These are phyloP conservation scores for Zosterops japonicus DNA, from an alignment of 2,113 vertebrate genomes.

Conservation along the genomic window DNA sequence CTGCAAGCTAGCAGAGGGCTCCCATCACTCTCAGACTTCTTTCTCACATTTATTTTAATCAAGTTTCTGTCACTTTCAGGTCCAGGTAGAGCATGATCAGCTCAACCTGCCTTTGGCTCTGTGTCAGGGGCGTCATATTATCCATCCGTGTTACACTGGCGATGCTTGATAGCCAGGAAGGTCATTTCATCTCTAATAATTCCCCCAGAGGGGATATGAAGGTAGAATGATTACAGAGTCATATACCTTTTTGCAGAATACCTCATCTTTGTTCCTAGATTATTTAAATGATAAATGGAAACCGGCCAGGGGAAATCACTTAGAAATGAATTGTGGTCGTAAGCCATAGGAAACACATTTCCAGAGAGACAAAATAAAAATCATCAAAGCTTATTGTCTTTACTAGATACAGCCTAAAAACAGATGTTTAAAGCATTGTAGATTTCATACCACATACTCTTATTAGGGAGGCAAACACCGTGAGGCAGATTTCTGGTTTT, in stretches of 20 bases:
- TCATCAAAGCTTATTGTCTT: slow-evolving; percentile 11
- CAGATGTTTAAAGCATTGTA: not conserved
- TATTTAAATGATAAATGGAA: slow-evolving; percentile 69
- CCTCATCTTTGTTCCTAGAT: slow-evolving; percentile 59
- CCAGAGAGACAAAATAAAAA: slow-evolving; percentile 62
- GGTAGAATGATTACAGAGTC: slow-evolving; percentile 54
- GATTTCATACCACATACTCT: not conserved
- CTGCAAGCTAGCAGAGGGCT: not conserved
- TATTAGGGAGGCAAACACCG: not conserved
- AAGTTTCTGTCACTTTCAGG: slow-evolving; percentile 48
- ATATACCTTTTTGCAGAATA: slow-evolving; percentile 39
- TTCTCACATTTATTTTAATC: slow-evolving; percentile 67
- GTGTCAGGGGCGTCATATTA: slow-evolving; percentile 56
- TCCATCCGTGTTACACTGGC: slow-evolving; percentile 14
- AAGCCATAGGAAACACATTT: slow-evolving; percentile 52
- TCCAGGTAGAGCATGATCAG: not conserved
- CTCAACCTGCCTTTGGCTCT: slow-evolving; percentile 51
- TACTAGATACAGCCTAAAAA: not conserved
- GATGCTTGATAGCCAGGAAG: slow-evolving; percentile 52
- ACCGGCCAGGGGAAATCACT: slow-evolving; percentile 48
- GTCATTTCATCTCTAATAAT: slow-evolving; percentile 52
- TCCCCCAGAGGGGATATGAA: slow-evolving; percentile 57
- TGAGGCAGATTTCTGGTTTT: not conserved
- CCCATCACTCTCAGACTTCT: slow-evolving; percentile 29
- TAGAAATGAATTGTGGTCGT: slow-evolving; percentile 48